Evolutionary conservation across 2,888 invertebrate genomes (phyloP).

Genomic region (Graphium colonna): DNA sequence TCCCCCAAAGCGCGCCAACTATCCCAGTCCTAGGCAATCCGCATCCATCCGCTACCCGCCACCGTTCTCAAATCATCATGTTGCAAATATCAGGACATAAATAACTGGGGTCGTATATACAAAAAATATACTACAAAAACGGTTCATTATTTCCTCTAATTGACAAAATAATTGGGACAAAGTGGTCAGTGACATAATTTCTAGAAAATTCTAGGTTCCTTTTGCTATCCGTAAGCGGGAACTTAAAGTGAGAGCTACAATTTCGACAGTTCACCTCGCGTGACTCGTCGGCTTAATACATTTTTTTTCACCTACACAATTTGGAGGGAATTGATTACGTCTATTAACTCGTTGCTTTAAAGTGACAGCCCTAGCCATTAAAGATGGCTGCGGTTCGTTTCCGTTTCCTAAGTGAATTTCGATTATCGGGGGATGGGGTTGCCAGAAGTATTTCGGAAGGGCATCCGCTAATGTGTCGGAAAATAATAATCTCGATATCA

Average conservation of each 20-base stretch:
- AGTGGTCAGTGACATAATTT: too few species aligned
- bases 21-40: too few species aligned
- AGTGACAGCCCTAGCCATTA: slow-evolving; percentile 56
- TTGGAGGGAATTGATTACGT: slow-evolving; percentile 61
- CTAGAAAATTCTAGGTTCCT: too few species aligned
- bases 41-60: too few species aligned
- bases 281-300: slow-evolving; percentile 53
- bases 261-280: slow-evolving; percentile 63
- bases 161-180: too few species aligned
- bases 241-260: slow-evolving; percentile 41
- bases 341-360: slow-evolving; percentile 58
- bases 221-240: too few species aligned
- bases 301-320: slow-evolving; percentile 49
- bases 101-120: too few species aligned
- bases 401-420: slow-evolving; percentile 26
- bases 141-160: too few species aligned
- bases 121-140: too few species aligned
- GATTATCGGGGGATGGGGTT: slow-evolving; percentile 20
- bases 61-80: too few species aligned
- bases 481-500: background rate
- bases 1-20: too few species aligned
- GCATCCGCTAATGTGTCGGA: background rate
- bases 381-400: slow-evolving; percentile 37
- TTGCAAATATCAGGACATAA: too few species aligned
- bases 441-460: background rate